Base-by-base conservation (phyloP, 2,888 invertebrate genomes). In the Perizoma affinitatum region DNA sequence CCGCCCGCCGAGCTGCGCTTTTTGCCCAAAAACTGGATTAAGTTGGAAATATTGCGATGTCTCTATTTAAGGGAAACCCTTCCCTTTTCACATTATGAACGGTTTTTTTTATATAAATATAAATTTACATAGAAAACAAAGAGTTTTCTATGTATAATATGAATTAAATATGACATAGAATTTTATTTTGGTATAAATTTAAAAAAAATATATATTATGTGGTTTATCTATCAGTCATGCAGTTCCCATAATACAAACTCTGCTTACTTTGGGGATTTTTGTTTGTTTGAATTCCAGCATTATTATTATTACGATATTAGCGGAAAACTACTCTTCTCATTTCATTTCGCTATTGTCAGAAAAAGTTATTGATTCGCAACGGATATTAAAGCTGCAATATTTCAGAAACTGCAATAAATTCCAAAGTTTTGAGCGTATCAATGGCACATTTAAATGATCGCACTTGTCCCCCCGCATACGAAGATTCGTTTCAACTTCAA, bases 1-100 rank as follows among this genome's bases (percentile, higher is more conserved):
- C 79, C 84, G 69, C 88, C 87, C 81, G 88, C 85, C 83, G 87
- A 45, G 83, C 58, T 67, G 67, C 58, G 76, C 74, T 79, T 82
- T 86, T 85, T 74, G 61, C 73, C 44, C 54, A 76, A 83, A 88
- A 83, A 82, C 67, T 66, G 81, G 79, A 80, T 78, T 79, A 77
- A 69, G 54, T 71, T 68, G 69, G 78, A 76, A 76, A 80, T 78
- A 67, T 72, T 76, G 69, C 85, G 78, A 86, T 72, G 71, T 79
- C 84, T 84, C 71, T 71, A 83, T 87, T 77, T 66, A 8, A 60
- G 55, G 47, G 52, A 60, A 9, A n/a, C n/a, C n/a, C n/a, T n/a
- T n/a, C n/a, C n/a, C n/a, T 57, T 46, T 36, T 44, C 43, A 35
- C 38, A 9, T 8, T 44, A n/a, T 43, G 0, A 56, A 57, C n/a